A percentile compares a stretch with the other conserved stretches of the same genome.
Conservation (phyloP, 92 coral and sea anemone genomes). For the Porites lobata region DNA sequence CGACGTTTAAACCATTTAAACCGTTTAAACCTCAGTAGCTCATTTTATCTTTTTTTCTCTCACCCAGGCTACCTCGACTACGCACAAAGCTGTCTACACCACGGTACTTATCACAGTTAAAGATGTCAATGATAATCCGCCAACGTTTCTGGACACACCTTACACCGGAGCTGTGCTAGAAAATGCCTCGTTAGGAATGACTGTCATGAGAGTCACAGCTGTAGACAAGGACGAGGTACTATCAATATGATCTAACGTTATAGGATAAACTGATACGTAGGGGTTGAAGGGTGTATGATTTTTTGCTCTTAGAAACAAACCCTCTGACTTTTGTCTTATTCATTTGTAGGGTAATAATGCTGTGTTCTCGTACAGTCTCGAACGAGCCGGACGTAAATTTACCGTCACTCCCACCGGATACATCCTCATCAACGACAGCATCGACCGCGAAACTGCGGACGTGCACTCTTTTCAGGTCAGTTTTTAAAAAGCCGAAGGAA, state of each 20-base stretch:
- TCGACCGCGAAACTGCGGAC: slow-evolving; percentile 89
- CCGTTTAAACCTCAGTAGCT: no score
- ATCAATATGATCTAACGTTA: no score
- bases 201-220: slow-evolving; percentile 91
- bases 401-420: slow-evolving; percentile 86
- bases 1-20: no score
- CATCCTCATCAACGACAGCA: slow-evolving; percentile 85
- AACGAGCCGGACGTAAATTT: slow-evolving; percentile 91
- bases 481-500: background rate
- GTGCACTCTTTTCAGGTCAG: slow-evolving; percentile 85
- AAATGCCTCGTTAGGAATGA: slow-evolving; percentile 91
- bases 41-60: background rate
- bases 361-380: slow-evolving; percentile 76
- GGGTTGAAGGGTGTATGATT: background rate
- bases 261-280: no score
- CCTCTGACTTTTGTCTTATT: background rate
- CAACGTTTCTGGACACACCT: slow-evolving; percentile 80
- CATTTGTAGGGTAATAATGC: slow-evolving; percentile 84
- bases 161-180: slow-evolving; percentile 90
- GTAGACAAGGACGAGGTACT: slow-evolving; percentile 77
- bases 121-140: slow-evolving; percentile 91
- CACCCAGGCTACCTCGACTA: slow-evolving; percentile 89
- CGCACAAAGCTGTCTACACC: slow-evolving; percentile 85
- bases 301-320: background rate
- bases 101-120: slow-evolving; percentile 81